Conservation (phyloP, 1,140 invertebrate genomes). For the Drosophila tristis region DNA sequence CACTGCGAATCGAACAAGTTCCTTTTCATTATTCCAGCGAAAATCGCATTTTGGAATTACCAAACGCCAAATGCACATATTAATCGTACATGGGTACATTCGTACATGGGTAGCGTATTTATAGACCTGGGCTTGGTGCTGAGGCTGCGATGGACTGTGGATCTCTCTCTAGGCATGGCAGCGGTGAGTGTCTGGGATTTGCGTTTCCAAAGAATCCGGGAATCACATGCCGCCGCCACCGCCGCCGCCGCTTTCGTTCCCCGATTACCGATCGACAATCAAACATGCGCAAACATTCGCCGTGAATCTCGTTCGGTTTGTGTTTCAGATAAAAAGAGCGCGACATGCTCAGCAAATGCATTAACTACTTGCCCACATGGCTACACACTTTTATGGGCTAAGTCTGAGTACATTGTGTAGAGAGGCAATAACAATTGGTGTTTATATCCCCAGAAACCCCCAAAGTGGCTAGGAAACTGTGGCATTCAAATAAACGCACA, state of each 20-base stretch:
- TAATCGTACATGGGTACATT: constrained; percentile 9
- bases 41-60: constrained; percentile 44
- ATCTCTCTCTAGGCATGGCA: neutral
- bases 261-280: constrained; percentile 12
- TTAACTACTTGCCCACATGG: no score
- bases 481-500: no score
- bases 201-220: constrained; percentile 36
- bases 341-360: no score
- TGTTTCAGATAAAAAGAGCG: no score
- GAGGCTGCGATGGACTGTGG: constrained; percentile 1
- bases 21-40: constrained; percentile 45
- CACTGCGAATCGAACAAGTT: constrained; percentile 29
- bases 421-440: no score
- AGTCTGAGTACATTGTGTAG: no score
- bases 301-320: no score
- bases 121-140: constrained; percentile 11
- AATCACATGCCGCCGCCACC: constrained; percentile 33
- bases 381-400: no score
- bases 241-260: constrained; percentile 1
- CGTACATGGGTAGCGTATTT: constrained; percentile 20
- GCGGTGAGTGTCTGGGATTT: neutral
- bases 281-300: neutral
- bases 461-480: no score
- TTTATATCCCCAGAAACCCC: no score
- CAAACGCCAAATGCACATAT: constrained; percentile 25